phyloP scores from a whole-genome alignment of 2,797 vertebrate genomes.

The Heliangelus exortis region DNA sequence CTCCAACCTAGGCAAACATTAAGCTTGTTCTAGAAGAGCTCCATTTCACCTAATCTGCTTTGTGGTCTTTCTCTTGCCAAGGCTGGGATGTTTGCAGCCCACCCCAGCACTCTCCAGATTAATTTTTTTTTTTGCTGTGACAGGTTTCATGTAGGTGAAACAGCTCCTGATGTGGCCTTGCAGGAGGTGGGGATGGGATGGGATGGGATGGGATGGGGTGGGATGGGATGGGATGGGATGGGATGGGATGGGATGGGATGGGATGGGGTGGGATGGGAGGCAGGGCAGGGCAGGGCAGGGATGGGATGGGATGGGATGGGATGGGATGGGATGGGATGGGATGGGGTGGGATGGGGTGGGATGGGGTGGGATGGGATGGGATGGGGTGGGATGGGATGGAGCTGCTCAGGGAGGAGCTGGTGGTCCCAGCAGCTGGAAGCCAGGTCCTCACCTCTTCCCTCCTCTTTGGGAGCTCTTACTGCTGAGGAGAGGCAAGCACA shows the following conservation, averaged over 20 bases:
- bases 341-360: too few species aligned
- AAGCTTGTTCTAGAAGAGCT: neutral
- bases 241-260: too few species aligned
- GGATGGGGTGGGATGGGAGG: too few species aligned
- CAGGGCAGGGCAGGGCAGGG: too few species aligned
- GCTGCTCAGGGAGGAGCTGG: neutral
- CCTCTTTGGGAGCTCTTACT: neutral
- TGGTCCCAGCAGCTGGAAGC: neutral
- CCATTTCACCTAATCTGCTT: neutral
- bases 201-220: too few species aligned
- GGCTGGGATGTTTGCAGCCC: neutral
- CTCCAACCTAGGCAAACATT: neutral
- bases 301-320: too few species aligned
- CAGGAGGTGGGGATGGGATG: neutral
- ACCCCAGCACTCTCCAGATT: accelerated
- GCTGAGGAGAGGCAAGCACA: neutral
- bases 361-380: too few species aligned
- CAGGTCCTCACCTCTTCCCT: neutral
- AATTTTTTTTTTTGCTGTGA: neutral
- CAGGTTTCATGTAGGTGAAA: neutral
- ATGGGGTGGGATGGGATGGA: neutral
- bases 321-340: too few species aligned
- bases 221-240: too few species aligned
- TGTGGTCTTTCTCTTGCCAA: neutral
- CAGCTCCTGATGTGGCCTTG: accelerated